Evolutionary conservation across 2,797 vertebrate species (phyloP), one percentile per base, ranked within the genome.

Genomic region (Aplochiton taeniatus): DNA sequence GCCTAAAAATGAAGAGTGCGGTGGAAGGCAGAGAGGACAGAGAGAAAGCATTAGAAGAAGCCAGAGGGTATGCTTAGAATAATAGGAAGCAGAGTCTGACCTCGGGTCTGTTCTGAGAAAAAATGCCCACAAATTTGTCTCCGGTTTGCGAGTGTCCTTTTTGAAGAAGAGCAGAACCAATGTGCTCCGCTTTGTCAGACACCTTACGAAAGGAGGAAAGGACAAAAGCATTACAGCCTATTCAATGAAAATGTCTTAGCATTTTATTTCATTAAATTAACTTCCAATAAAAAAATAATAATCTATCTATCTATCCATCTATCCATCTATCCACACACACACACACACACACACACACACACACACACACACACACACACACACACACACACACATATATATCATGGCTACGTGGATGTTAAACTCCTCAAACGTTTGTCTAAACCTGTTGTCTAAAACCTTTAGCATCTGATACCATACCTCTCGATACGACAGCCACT

Each of bases 71-170:
- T 9, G 45, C 42, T 12, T 6, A 54, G n/a, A 13, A 20, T n/a
- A 31, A 19, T 14, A 10, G 1, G n/a, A 8, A 45, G 44, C 31
- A 8, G 20, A 13, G 31, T 18, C 65, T 56, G 92, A 99, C 97
- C 96, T 99, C 97, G 20, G 96, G 95, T 80, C 96, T 94, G 88
- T 98, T 99, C 79, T 98, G 96, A 55, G 96, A 84, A 65, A 98
- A 98, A 80, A 99, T 94, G 73, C 97, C 97, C 4, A 99, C 76
- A 64, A 81, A 93, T 48, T 93, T 95, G 77, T 94, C 85, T 0
- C 91, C 85, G 41, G 91, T 78, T 0, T 91, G 72, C 72, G 89
- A 92, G 88, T 94, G 95, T 63, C 96, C 97, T 89, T 89, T 94
- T 74, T 98, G 89, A 47, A 98, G 85, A 58, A 99, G 89, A 0